These are phyloP conservation scores for Ridgeia piscesae DNA, from an alignment of 1,140 invertebrate species.

Conservation along the genomic window DNA sequence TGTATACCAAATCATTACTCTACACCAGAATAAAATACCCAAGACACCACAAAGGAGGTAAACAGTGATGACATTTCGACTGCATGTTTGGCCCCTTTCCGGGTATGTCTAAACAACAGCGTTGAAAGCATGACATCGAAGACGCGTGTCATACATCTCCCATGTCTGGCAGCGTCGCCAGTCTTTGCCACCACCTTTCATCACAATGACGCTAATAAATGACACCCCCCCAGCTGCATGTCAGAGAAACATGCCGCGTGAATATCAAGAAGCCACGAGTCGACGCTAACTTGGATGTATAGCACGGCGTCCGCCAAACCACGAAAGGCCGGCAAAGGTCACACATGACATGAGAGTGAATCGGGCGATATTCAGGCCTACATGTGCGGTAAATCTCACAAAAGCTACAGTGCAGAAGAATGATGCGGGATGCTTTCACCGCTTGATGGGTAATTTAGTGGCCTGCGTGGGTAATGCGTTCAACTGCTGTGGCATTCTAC, in stretches of 20 bases:
- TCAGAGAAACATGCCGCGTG: background rate
- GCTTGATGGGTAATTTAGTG: background rate
- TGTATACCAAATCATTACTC: background rate
- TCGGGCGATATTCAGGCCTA: background rate
- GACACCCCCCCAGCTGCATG: background rate
- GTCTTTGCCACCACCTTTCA: background rate
- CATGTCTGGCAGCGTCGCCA: background rate
- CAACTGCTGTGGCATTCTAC: background rate
- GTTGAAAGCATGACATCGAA: background rate
- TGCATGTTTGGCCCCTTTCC: slow-evolving; percentile 27
- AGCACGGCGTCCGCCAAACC: background rate
- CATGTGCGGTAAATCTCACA: background rate
- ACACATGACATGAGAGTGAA: background rate
- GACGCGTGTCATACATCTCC: background rate
- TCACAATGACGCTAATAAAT: background rate
- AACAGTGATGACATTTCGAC: background rate
- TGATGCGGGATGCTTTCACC: background rate
- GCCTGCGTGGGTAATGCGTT: background rate
- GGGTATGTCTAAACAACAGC: slow-evolving; percentile 27
- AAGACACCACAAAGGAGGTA: background rate
- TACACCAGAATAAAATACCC: background rate
- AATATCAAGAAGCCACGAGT: background rate
- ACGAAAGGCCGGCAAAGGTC: background rate
- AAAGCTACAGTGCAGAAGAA: slow-evolving; percentile 19
- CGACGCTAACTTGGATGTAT: background rate